Evolutionary conservation across 2,888 invertebrate species (phyloP).

Genomic region (Fragum whitleyi): DNA sequence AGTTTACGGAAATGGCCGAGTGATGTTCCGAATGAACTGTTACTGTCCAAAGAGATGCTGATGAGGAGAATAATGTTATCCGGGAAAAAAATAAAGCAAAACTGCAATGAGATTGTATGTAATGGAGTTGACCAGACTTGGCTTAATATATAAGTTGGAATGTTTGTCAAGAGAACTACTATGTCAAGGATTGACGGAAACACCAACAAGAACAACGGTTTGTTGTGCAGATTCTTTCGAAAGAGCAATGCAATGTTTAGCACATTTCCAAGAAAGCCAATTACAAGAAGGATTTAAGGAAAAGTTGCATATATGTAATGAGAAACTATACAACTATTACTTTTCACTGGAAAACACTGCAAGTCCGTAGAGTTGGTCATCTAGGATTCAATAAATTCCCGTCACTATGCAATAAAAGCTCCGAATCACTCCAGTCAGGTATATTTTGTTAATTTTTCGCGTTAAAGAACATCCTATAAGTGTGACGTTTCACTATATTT

Average conservation of each 20-base stretch:
- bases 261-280: neutral
- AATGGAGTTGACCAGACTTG: neutral
- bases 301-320: too few species aligned
- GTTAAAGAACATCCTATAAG: too few species aligned
- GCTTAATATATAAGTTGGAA: neutral
- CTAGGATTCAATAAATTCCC: too few species aligned
- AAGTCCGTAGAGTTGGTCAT: too few species aligned
- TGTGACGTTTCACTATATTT: too few species aligned
- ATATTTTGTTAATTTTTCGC: too few species aligned
- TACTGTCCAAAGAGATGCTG: neutral
- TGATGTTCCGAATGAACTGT: too few species aligned
- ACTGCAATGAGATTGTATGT: neutral
- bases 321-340: too few species aligned
- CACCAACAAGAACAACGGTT: neutral
- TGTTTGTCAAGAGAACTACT: neutral
- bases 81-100: neutral
- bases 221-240: neutral
- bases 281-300: neutral
- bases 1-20: too few species aligned
- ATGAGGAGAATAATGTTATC: neutral
- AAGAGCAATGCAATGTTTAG: neutral
- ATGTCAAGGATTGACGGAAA: neutral
- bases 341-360: too few species aligned
- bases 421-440: too few species aligned
- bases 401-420: too few species aligned